phyloP scores from a whole-genome alignment of 2,888 invertebrate genomes.

The Iselma pallidipennis region DNA sequence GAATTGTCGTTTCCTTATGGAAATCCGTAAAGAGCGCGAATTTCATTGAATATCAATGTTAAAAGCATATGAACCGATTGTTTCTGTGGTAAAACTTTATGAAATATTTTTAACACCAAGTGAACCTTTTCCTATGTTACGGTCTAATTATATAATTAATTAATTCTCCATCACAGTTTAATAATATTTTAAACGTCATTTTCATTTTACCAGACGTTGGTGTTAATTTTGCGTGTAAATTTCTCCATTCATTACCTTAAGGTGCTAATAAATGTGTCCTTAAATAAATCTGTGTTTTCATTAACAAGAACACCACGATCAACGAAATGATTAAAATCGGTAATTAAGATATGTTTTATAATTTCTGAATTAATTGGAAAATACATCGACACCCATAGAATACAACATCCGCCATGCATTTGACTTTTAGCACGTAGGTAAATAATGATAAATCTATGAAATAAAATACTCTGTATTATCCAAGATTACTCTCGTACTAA shows the following conservation, averaged over 20 bases:
- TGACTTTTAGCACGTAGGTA: neutral
- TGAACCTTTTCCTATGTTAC: conserved; percentile 27
- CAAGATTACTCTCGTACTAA: neutral
- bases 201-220: conserved; percentile 34
- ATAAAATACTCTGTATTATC: neutral
- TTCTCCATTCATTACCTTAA: conserved; percentile 27
- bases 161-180: conserved; percentile 31
- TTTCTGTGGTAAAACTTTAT: conserved; percentile 57
- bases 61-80: conserved; percentile 42
- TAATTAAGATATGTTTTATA: neutral
- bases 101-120: conserved; percentile 55
- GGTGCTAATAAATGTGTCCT: neutral
- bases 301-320: neutral
- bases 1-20: too few relatives aligned
- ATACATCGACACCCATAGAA: neutral
- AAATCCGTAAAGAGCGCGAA: too few relatives aligned
- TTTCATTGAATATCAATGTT: neutral
- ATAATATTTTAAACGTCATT: conserved; percentile 30
- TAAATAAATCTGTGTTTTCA: neutral
- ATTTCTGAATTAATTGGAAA: neutral
- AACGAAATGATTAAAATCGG: neutral
- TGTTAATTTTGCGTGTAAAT: conserved; percentile 28
- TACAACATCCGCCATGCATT: neutral
- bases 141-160: conserved; percentile 34
- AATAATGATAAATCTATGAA: neutral